These are phyloP conservation scores for Synanthedon tipuliformis DNA, from an alignment of 2,888 invertebrate genomes.

Conservation along the genomic window DNA sequence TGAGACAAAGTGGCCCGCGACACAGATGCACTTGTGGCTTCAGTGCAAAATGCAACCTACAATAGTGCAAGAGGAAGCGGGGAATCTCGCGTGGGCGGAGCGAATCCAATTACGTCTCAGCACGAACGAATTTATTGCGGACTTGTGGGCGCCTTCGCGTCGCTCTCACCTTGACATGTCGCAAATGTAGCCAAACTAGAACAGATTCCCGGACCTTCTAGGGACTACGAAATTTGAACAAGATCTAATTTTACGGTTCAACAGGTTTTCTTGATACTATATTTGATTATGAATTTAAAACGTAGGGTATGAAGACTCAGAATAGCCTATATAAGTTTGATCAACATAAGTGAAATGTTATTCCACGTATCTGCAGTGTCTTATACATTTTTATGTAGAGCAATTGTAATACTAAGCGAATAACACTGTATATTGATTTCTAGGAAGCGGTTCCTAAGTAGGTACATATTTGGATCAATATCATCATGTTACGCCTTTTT, in stretches of 20 bases:
- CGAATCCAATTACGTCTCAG: constrained; percentile 53
- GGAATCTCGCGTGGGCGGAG: constrained; percentile 35
- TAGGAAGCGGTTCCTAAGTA: no score
- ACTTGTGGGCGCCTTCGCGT: constrained; percentile 16
- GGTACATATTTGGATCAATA: no score
- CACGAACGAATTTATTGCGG: constrained; percentile 50
- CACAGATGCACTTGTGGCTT: background rate
- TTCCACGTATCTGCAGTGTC: no score
- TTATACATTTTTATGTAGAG: no score
- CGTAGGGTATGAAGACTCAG: no score
- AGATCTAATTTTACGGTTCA: constrained; percentile 5
- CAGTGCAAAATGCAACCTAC: background rate
- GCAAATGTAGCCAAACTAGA: constrained; percentile 21
- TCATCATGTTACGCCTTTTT: no score
- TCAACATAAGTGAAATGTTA: no score
- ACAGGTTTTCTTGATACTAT: constrained; percentile 19
- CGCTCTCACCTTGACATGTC: constrained; percentile 29
- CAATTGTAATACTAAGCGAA: no score
- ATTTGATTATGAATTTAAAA: no score
- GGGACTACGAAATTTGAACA: background rate
- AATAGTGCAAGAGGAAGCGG: constrained; percentile 2
- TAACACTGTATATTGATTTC: no score
- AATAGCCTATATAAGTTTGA: no score
- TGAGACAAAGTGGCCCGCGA: background rate
- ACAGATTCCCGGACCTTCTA: constrained; percentile 24